Base-by-base conservation (phyloP, 2,888 invertebrate species). In the Platypus cylindrus region DNA sequence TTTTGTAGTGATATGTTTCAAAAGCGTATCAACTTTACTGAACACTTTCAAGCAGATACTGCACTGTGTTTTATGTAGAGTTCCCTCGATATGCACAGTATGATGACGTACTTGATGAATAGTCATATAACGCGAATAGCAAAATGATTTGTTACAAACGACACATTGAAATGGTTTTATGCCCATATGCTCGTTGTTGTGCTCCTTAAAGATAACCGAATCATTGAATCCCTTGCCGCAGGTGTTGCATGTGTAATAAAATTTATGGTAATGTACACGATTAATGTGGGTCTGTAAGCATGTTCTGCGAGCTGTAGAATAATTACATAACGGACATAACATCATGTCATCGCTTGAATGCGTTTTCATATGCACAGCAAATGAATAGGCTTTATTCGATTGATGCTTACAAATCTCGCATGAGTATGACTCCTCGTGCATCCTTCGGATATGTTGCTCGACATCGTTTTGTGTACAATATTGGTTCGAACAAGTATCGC, bases 231-330 rank as follows among this genome's bases (percentile, higher is more conserved):
- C 65, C 45, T 68, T 68, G 0, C 67, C 68, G 40, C 69, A 70
- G 1, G 57, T 56, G 9, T 60, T 53, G 36, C 69, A 70, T 2
- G 66, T 58, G 41, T 55, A 64, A 34, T 59, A 60, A 36, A 60
- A 64, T 37, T 64, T 67, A 49, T 67, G 65, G 34, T 56, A 53
- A 44, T 68, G 68, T 57, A 66, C 66, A 24, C 67, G 62, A 63
- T 63, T 71, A 63, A 65, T 73, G 67, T 47, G 72, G 49, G 41
- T 68, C 64, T 51, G 70, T 54, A 56, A 37, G 20, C 51, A 53
- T 5, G 51, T 51, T 16, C 50, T 46, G 27, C 50, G 43, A 12
- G 42, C 45, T 1, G 54, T 52, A 9, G 41, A 47, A 32, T 53
- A 54, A 27, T 38, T 49, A 36, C 55, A 55, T 9, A 55, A 40